phyloP scores from a whole-genome alignment of 2,888 invertebrate genomes.

The Drosophila mayaguana region DNA sequence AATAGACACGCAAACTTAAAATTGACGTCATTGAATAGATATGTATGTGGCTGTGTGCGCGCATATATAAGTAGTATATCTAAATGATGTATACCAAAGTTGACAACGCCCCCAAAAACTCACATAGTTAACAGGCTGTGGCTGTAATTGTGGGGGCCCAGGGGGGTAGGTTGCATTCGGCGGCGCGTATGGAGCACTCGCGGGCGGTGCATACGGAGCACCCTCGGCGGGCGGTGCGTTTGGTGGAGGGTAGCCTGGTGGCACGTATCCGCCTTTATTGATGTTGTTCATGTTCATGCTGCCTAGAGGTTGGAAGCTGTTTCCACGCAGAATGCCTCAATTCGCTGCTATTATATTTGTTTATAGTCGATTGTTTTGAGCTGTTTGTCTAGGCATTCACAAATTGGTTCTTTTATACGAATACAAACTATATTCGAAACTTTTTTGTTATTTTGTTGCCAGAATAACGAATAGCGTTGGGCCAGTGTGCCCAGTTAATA shows the following conservation, averaged over 20 bases:
- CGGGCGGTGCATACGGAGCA: slow-evolving; percentile 8
- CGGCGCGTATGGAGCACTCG: slow-evolving; percentile 32
- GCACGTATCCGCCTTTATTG: slow-evolving; percentile 82
- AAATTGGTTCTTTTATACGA: background rate
- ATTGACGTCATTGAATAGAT: slow-evolving; percentile 12
- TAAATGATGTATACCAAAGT: background rate
- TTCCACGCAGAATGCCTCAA: slow-evolving; percentile 5
- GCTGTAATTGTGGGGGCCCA: slow-evolving; percentile 7
- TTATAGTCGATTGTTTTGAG: background rate
- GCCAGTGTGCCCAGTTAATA: background rate
- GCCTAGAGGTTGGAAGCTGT: slow-evolving; percentile 21
- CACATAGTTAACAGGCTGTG: slow-evolving; percentile 72
- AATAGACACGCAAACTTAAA: background rate
- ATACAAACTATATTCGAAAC: background rate
- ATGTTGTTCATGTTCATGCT: slow-evolving; percentile 79
- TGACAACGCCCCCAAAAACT: slow-evolving; percentile 57
- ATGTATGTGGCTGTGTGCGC: background rate
- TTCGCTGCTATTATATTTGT: background rate
- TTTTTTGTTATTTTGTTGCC: background rate
- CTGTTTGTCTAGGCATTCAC: background rate
- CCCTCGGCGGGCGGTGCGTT: slow-evolving; percentile 70
- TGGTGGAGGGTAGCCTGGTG: slow-evolving; percentile 77
- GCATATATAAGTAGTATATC: background rate
- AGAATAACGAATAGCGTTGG: background rate
- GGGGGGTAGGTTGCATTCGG: slow-evolving; percentile 40